Base-by-base conservation (phyloP, 1,140 invertebrate species). In the Polypedilum pembai region DNA sequence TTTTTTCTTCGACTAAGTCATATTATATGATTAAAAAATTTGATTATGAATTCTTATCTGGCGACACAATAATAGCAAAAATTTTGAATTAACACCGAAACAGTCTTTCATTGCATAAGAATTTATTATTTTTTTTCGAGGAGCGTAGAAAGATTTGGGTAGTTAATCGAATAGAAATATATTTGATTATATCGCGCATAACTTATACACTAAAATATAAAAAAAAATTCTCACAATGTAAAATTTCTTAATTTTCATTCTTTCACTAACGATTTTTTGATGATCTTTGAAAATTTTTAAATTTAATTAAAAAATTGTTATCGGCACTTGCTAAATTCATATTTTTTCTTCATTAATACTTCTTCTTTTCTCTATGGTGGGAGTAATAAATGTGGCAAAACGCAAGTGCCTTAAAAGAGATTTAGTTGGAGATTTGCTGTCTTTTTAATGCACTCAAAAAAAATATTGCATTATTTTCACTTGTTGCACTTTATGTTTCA, bases 401-500 rank as follows among this genome's bases (percentile, higher is more conserved):
- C n/a, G 45, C 45, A 56, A 56, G 45, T 56, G 12, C 45, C 45
- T 3, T 33, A 33, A 33, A 33, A 33, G 24, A 33, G 45, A 56
- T 56, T 56, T n/a, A 15, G 15, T 56, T 33, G 24, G 12, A 56
- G 12, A n/a, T 56, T 56, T 56, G 41, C 4, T 56, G 15, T n/a
- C 4, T 56, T 15, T n/a, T n/a, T 56, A 56, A 56, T 56, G 45
- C 45, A 56, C 45, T 12, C 4, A 12, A 12, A n/a, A n/a, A 56
- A 56, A 56, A 4, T 56, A n/a, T 56, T 56, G 24, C 24, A 33
- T 33, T 33, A 33, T 33, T 33, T 33, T 33, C 24, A 33, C 24
- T 33, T 56, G 78, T 80, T 78, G 79, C 77, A 78, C 77, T 77
- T 88, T 91, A 92, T 82, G 91, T 91, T 83, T 92, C 90, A 41